Conservation (phyloP, 2,113 vertebrate species). For the Erpornis zantholeuca region DNA sequence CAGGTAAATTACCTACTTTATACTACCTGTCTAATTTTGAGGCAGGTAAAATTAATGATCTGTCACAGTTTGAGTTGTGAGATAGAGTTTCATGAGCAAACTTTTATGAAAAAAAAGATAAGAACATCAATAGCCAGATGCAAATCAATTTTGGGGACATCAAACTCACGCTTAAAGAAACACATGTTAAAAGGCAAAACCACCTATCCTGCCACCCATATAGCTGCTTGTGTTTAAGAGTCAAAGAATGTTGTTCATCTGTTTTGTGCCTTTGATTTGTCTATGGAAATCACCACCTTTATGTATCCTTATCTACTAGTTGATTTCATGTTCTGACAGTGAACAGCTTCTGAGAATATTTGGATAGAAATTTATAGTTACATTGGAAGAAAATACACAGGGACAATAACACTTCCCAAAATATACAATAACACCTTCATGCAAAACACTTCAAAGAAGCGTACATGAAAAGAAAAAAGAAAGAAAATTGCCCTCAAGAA, state of each 20-base stretch:
- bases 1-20: background rate
- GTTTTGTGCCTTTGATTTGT: constrained; percentile 48
- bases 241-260: constrained; percentile 51
- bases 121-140: background rate
- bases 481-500: constrained; percentile 4
- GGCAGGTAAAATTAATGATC: background rate
- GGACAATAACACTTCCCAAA: constrained; percentile 49
- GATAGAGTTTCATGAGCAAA: background rate
- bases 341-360: constrained; percentile 35
- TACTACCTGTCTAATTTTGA: background rate
- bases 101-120: background rate
- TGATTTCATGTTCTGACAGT: constrained; percentile 50
- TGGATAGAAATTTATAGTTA: constrained; percentile 48
- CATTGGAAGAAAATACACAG: constrained; percentile 22
- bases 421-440: constrained; percentile 20
- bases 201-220: constrained; percentile 30
- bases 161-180: background rate
- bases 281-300: constrained; percentile 45
- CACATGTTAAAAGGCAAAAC: background rate
- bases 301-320: constrained; percentile 35
- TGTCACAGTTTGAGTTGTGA: background rate
- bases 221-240: constrained; percentile 31
- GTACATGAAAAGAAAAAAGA: background rate
- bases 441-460: constrained; percentile 56
- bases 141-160: constrained; percentile 2